Evolutionary conservation across 2,113 vertebrate genomes (phyloP).

Genomic region (Peucedramus taeniatus): DNA sequence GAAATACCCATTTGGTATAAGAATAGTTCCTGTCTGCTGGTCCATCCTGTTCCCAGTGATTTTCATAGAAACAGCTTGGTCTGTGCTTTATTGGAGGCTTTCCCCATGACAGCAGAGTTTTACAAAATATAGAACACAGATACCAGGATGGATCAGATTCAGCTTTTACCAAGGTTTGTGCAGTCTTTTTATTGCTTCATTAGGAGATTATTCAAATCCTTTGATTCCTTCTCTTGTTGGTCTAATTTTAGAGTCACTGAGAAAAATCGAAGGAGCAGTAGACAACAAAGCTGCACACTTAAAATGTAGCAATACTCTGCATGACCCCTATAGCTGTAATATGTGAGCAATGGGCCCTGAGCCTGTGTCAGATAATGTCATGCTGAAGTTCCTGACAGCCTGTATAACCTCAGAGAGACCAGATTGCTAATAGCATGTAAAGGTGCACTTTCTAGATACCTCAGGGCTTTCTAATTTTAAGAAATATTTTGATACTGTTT

Average conservation of each 20-base stretch:
- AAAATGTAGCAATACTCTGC: not conserved
- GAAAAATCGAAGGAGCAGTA: not conserved
- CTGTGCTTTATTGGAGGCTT: not conserved
- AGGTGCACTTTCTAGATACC: not conserved
- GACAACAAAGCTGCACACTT: not conserved
- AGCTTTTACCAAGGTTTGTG: not conserved
- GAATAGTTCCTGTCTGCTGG: not conserved
- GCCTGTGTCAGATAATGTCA: not conserved
- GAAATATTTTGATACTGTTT: not conserved
- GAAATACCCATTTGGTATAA: not conserved
- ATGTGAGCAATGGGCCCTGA: not conserved
- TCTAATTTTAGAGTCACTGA: not conserved
- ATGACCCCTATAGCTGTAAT: not conserved
- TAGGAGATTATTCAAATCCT: not conserved
- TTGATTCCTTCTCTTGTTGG: not conserved
- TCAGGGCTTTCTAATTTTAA: not conserved
- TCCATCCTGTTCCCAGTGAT: not conserved
- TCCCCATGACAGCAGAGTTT: not conserved
- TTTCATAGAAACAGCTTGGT: not conserved
- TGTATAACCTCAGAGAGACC: not conserved
- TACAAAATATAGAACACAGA: not conserved
- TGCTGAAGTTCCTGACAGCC: not conserved
- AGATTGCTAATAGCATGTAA: not conserved
- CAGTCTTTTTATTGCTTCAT: not conserved
- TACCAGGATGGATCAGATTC: not conserved